phyloP scores from a whole-genome alignment of 2,888 invertebrate genomes.

The Apotomis betuletana region DNA sequence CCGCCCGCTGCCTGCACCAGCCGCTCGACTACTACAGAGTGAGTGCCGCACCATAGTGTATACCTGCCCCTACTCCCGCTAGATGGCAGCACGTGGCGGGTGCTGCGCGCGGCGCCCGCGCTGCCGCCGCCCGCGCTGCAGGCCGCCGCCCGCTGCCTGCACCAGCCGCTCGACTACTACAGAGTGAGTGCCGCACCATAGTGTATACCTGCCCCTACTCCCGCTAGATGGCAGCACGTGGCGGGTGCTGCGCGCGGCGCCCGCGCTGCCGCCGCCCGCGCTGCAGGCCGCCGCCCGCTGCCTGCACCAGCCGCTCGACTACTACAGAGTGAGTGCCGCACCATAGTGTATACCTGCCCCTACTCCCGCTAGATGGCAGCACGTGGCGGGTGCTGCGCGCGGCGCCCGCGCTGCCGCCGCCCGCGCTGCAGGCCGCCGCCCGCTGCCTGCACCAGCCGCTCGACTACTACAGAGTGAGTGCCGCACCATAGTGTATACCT shows the following conservation, averaged over 20 bases:
- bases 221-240: constrained; percentile 87
- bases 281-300: constrained; percentile 89
- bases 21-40: constrained; percentile 90
- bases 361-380: constrained; percentile 83
- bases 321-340: constrained; percentile 84
- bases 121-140: constrained; percentile 88
- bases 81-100: constrained; percentile 89
- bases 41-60: constrained; percentile 39
- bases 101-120: constrained; percentile 84
- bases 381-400: constrained; percentile 85
- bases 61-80: background rate
- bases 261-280: constrained; percentile 88
- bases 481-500: background rate
- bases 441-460: constrained; percentile 89
- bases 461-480: constrained; percentile 87
- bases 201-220: background rate
- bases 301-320: constrained; percentile 89
- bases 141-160: constrained; percentile 89
- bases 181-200: constrained; percentile 78
- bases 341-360: too few species aligned
- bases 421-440: constrained; percentile 88
- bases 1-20: constrained; percentile 89
- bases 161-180: constrained; percentile 89
- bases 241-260: constrained; percentile 83
- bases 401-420: constrained; percentile 87